Conservation (phyloP, 2,888 invertebrate genomes). For the Ophioninae sp. region DNA sequence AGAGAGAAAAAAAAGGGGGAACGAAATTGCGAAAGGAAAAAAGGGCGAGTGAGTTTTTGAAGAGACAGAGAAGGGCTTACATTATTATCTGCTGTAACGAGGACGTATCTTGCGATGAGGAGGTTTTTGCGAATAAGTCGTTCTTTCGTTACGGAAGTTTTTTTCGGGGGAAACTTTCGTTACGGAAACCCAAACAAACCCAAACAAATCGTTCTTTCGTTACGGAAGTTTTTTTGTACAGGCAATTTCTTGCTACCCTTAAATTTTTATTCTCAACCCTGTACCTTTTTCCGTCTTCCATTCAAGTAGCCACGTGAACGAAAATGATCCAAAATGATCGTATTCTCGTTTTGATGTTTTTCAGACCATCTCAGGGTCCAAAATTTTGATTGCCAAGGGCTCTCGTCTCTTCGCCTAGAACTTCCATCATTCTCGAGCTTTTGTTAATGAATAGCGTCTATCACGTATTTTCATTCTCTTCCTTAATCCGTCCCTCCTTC, state of each 20-base stretch:
- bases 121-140: constrained; percentile 54
- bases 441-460: constrained; percentile 55
- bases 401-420: constrained; percentile 16
- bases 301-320: constrained; percentile 30
- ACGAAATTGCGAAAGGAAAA: constrained; percentile 35
- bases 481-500: constrained; percentile 30
- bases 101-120: constrained; percentile 62
- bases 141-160: constrained; percentile 32
- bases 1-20: not conserved
- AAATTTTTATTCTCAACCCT: constrained; percentile 19
- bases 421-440: constrained; percentile 29
- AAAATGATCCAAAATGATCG: constrained; percentile 27
- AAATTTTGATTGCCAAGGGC: constrained; percentile 23
- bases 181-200: too few relatives aligned
- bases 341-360: constrained; percentile 11
- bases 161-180: too few relatives aligned
- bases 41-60: not conserved
- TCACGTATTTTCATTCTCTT: constrained; percentile 13
- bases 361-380: constrained; percentile 9
- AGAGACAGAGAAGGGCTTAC: constrained; percentile 41
- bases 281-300: not conserved
- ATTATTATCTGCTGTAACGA: constrained; percentile 62
- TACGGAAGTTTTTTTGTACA: constrained; percentile 6
- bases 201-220: too few relatives aligned
- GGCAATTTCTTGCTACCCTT: constrained; percentile 10